Evolutionary conservation across 2,888 invertebrate species (phyloP).

Genomic region (Apotomis betuletana): DNA sequence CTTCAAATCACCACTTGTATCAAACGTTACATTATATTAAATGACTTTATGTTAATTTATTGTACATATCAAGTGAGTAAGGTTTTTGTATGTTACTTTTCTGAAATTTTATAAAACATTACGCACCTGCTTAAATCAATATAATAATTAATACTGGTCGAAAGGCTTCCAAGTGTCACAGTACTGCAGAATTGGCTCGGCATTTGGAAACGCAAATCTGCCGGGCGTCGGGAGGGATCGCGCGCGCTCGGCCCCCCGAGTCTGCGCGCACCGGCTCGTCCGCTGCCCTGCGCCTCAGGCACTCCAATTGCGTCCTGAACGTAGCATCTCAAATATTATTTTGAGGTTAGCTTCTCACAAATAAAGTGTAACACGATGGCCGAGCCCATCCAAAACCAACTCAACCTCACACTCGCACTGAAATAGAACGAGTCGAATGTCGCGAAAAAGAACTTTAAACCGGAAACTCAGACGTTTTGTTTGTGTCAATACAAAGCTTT

Average conservation of each 20-base stretch:
- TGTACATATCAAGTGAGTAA: too few relatives aligned
- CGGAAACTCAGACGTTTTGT: slow-evolving; percentile 80
- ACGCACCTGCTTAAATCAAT: not conserved
- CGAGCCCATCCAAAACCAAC: slow-evolving; percentile 56
- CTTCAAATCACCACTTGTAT: too few relatives aligned
- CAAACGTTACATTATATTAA: too few relatives aligned
- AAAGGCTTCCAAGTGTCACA: slow-evolving; percentile 14
- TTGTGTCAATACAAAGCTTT: slow-evolving; percentile 83
- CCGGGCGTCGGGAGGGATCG: slow-evolving; percentile 59
- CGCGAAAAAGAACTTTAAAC: slow-evolving; percentile 77
- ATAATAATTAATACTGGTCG: slow-evolving; percentile 10
- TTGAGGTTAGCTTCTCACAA: slow-evolving; percentile 77
- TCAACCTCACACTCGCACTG: slow-evolving; percentile 57
- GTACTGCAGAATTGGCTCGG: slow-evolving; percentile 33
- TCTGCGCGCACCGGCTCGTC: slow-evolving; percentile 50
- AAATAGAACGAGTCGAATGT: slow-evolving; percentile 74
- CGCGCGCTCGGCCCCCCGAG: slow-evolving; percentile 32
- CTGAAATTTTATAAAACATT: too few relatives aligned
- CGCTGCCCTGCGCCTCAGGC: slow-evolving; percentile 65
- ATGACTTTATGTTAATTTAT: too few relatives aligned
- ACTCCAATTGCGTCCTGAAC: slow-evolving; percentile 74
- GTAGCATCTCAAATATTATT: slow-evolving; percentile 79
- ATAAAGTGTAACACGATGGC: slow-evolving; percentile 61
- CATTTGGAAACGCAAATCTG: slow-evolving; percentile 56
- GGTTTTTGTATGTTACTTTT: too few relatives aligned